Evolutionary conservation across 1,140 invertebrate genomes (phyloP), one percentile per base, ranked within the genome.

Genomic region (Caenorhabditis brenneri): DNA sequence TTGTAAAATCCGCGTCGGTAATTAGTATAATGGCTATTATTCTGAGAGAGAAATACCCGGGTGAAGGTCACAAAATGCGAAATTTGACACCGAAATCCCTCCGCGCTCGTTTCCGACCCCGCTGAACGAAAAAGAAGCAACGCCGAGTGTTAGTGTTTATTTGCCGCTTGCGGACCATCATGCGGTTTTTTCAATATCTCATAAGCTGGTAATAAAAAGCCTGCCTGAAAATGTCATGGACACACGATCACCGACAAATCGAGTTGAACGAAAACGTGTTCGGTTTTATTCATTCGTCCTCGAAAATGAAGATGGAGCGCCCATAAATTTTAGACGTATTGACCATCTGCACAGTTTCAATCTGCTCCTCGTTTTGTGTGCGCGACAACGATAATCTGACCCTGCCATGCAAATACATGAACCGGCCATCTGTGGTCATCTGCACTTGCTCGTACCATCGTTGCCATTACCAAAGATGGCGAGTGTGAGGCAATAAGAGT

Each of bases 1-100:
- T 19, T 46, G 6, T 22, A 46, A 42, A 24, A 31, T 15, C 16
- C 58, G 5, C 5, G 12, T 9, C 1, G 65, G 65, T 74, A 74
- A 74, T 74, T 74, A 74, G 36, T 74, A 42, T 42, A 42, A 74
- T 74, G 36, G 65, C 65, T 74, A 15, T 74, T 74, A 74, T 74
- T n/a, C 65, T 42, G 36, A 74, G 36, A 27, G 36, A 74, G 53
- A 74, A 19, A 65, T 4, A 33, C 65, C 65, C 10, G 65, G 65
- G 65, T 24, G 33, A 46, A 74, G 36, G 65, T 22, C 36, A 39
- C 33, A 46, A 74, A 74, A 74, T n/a, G 65, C 65, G 65, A 74
- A 74, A 74, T 74, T 74, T 36, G 65, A 74, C 65, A 74, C 65
- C 33, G 24, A 74, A 74, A 74, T 74, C 36, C 65, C 33, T 33